Evolutionary conservation across 2,888 invertebrate genomes (phyloP).

Genomic region (Agrilus cyanescens): DNA sequence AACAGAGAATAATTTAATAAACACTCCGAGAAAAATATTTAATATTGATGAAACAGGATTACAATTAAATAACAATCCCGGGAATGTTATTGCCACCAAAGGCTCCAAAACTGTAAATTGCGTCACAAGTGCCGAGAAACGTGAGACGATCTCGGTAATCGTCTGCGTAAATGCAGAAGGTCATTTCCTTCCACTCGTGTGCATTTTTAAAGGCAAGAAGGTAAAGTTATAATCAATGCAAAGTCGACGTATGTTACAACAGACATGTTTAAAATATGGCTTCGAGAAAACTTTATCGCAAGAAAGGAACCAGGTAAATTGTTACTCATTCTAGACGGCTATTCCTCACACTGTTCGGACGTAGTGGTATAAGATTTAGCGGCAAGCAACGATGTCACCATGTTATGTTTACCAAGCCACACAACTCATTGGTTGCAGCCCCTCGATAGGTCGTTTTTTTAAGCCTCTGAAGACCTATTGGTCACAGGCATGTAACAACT

Average conservation of each 20-base stretch:
- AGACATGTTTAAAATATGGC: slow-evolving; percentile 5
- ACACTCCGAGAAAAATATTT: slow-evolving; percentile 22
- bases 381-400: slow-evolving; percentile 17
- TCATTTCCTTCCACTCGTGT: too few relatives aligned
- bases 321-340: slow-evolving; percentile 21
- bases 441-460: too few relatives aligned
- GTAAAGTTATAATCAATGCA: slow-evolving; percentile 2
- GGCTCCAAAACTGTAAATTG: slow-evolving; percentile 24
- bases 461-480: background rate
- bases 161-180: slow-evolving; percentile 22
- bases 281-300: slow-evolving; percentile 18
- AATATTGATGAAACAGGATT: slow-evolving; percentile 28
- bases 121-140: slow-evolving; percentile 24
- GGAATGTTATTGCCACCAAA: slow-evolving; percentile 25
- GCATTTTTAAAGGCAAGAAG: background rate
- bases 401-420: slow-evolving; percentile 17
- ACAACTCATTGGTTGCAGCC: slow-evolving; percentile 17
- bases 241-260: slow-evolving; percentile 7
- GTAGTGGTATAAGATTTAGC: slow-evolving; percentile 17
- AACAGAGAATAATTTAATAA: slow-evolving; percentile 17
- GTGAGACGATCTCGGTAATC: slow-evolving; percentile 20
- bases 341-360: slow-evolving; percentile 17
- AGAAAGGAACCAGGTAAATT: slow-evolving; percentile 18
- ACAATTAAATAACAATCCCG: slow-evolving; percentile 26
- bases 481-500: background rate